Evolutionary conservation across 2,888 invertebrate species (phyloP).

Genomic region (Hermaeophaga mercurialis): DNA sequence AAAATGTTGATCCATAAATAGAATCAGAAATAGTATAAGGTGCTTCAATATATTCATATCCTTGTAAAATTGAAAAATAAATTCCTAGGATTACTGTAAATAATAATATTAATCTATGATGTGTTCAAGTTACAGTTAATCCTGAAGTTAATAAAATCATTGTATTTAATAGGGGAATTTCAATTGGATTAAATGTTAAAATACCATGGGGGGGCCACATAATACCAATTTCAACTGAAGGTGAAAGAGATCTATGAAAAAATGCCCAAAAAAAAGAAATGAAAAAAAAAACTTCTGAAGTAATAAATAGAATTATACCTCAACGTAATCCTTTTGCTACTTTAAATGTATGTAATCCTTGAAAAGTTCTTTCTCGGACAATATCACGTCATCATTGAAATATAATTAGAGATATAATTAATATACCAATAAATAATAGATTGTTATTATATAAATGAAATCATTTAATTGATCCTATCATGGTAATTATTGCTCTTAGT

Average conservation of each 20-base stretch:
- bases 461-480: constrained; percentile 66
- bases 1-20: constrained; percentile 72
- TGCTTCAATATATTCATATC: constrained; percentile 71
- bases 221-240: constrained; percentile 64
- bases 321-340: constrained; percentile 66
- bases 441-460: constrained; percentile 63
- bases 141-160: constrained; percentile 74
- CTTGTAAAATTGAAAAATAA: constrained; percentile 68
- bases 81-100: no score
- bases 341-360: constrained; percentile 67
- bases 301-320: constrained; percentile 77
- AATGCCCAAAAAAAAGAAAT: constrained; percentile 65
- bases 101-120: no score
- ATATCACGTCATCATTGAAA: constrained; percentile 75
- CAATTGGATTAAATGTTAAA: constrained; percentile 68
- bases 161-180: constrained; percentile 75
- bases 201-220: constrained; percentile 70
- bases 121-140: no score
- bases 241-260: constrained; percentile 63
- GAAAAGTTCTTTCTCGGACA: constrained; percentile 68
- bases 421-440: constrained; percentile 61
- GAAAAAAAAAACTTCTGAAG: constrained; percentile 70
- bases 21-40: constrained; percentile 65
- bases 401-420: constrained; percentile 60
- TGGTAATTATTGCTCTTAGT: constrained; percentile 63